These are phyloP conservation scores for Dicranocentrus wangi DNA, from an alignment of 2,888 invertebrate genomes.

Conservation along the genomic window DNA sequence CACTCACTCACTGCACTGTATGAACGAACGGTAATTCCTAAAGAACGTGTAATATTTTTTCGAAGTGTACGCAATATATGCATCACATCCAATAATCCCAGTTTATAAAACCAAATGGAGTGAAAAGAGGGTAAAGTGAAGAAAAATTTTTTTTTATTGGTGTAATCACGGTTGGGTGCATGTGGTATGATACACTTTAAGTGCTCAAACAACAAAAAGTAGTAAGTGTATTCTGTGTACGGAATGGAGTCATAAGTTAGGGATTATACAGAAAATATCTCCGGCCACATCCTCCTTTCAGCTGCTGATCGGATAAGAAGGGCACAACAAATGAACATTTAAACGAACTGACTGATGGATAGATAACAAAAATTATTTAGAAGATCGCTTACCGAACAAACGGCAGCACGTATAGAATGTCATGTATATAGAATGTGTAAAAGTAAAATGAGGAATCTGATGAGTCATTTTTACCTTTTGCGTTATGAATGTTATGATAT, in stretches of 20 bases:
- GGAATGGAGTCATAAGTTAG: background rate
- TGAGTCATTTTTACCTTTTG: constrained; percentile 16
- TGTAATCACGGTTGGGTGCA: constrained; percentile 3
- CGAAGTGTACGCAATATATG: no score
- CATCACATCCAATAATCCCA: no score
- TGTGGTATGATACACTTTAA: no score
- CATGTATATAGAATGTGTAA: background rate
- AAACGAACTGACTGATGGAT: background rate
- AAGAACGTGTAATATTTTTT: no score
- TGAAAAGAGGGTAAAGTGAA: background rate
- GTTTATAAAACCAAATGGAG: no score
- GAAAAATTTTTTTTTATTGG: background rate
- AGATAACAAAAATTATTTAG: background rate
- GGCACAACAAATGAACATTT: constrained; percentile 21
- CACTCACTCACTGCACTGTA: no score
- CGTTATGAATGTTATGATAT: background rate
- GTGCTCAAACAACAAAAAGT: no score
- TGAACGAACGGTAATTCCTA: no score
- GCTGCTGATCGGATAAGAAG: background rate
- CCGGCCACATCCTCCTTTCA: background rate
- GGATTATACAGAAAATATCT: background rate
- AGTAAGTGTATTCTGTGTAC: no score
- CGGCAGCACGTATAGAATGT: constrained; percentile 16
- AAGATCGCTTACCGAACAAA: background rate
- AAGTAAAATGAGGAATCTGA: constrained; percentile 73